phyloP scores from a whole-genome alignment of 2,888 invertebrate species.

The Drosophila siamana region DNA sequence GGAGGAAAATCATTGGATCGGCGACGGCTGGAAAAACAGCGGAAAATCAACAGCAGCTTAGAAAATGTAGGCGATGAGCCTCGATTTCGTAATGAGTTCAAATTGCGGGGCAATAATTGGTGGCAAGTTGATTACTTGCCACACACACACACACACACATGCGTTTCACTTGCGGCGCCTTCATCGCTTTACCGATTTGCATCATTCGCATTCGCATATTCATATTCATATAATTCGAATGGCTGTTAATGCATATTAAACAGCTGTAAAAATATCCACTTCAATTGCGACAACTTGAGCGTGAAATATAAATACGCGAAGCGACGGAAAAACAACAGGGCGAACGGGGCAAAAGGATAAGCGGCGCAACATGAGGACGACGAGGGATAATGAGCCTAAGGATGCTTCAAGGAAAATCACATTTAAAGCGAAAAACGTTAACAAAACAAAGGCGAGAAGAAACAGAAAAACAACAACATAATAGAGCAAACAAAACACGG shows the following conservation, averaged over 20 bases:
- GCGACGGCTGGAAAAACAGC: slow-evolving; percentile 74
- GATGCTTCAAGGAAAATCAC: slow-evolving; percentile 61
- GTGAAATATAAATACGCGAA: slow-evolving; percentile 60
- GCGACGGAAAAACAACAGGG: slow-evolving; percentile 16
- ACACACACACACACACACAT: background rate
- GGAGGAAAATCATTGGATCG: slow-evolving; percentile 18
- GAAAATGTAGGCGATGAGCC: slow-evolving; percentile 4
- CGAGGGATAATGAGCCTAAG: slow-evolving; percentile 43
- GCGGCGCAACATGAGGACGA: slow-evolving; percentile 2
- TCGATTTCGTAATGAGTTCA: slow-evolving; percentile 63
- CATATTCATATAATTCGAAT: slow-evolving; percentile 37
- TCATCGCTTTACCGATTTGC: slow-evolving; percentile 67
- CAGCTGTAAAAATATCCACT: slow-evolving; percentile 76
- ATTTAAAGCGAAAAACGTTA: slow-evolving; percentile 53
- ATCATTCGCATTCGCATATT: slow-evolving; percentile 48
- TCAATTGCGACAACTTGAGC: slow-evolving; percentile 76
- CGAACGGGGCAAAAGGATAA: slow-evolving; percentile 1
- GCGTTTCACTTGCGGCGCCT: slow-evolving; percentile 27
- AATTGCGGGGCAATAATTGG: slow-evolving; percentile 63
- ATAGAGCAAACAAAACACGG: slow-evolving; percentile 16
- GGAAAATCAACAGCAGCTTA: slow-evolving; percentile 65
- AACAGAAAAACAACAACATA: slow-evolving; percentile 11
- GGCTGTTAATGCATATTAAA: slow-evolving; percentile 75
- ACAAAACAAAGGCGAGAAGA: slow-evolving; percentile 46
- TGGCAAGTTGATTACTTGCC: slow-evolving; percentile 48